These are phyloP conservation scores for Megalopta genalis DNA, from an alignment of 1,140 invertebrate species.

Conservation along the genomic window DNA sequence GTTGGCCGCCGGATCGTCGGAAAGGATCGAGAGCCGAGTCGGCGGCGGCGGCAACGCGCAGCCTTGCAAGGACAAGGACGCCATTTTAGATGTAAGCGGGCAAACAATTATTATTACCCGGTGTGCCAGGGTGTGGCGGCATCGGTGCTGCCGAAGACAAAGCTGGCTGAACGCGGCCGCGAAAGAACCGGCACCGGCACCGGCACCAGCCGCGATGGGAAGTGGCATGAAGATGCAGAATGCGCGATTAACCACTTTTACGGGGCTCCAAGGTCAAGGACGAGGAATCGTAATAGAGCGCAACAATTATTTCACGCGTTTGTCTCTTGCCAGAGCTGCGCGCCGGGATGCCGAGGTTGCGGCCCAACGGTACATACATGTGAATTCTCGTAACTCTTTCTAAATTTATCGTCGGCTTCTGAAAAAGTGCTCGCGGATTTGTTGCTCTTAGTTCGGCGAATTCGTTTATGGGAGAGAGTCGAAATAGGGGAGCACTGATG, in stretches of 20 bases:
- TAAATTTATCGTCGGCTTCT: not conserved
- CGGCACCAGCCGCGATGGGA: constrained; percentile 29
- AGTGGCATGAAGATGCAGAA: constrained; percentile 49
- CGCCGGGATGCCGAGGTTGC: not conserved
- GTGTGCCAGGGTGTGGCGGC: constrained; percentile 54
- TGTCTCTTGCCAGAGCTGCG: constrained; percentile 3
- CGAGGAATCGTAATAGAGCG: constrained; percentile 55
- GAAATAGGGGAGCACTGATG: too few species aligned
- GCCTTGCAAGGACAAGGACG: constrained; percentile 76
- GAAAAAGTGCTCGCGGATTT: too few species aligned
- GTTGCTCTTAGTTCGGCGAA: too few species aligned
- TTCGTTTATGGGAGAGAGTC: too few species aligned
- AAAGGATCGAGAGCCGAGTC: constrained; percentile 24
- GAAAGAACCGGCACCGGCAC: not conserved
- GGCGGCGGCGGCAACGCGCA: constrained; percentile 29
- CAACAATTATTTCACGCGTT: constrained; percentile 53
- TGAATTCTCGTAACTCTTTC: too few species aligned
- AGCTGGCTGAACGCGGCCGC: constrained; percentile 13
- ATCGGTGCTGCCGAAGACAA: constrained; percentile 42
- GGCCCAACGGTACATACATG: too few species aligned
- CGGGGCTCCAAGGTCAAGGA: constrained; percentile 48
- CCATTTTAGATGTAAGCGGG: constrained; percentile 67
- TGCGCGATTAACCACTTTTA: constrained; percentile 59
- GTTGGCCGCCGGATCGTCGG: constrained; percentile 3
- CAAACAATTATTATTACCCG: constrained; percentile 63